Conservation (phyloP, 1,140 invertebrate genomes). For the Heliconius melpomene region DNA sequence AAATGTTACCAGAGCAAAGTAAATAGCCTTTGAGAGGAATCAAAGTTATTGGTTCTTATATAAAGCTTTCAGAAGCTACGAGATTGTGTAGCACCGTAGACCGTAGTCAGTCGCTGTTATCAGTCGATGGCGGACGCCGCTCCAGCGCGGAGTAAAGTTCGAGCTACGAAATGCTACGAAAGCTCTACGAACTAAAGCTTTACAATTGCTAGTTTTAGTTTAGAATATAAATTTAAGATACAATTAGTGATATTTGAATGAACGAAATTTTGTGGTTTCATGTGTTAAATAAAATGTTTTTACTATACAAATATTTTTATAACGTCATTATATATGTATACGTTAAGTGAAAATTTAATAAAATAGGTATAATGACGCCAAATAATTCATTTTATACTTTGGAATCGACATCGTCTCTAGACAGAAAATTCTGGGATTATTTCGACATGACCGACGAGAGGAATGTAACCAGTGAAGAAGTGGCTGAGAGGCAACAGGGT, state of each 20-base stretch:
- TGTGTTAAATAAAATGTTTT: not conserved
- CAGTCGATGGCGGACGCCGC: constrained; percentile 10
- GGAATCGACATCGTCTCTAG: constrained; percentile 31
- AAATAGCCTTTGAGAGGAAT: not conserved
- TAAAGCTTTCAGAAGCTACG: not conserved
- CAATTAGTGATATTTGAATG: not conserved
- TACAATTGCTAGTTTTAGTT: too few species aligned
- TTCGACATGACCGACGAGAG: constrained; percentile 43
- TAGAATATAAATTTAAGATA: not conserved
- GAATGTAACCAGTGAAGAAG: constrained; percentile 49
- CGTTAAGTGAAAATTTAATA: too few species aligned
- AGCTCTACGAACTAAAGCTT: not conserved
- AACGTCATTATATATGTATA: too few species aligned
- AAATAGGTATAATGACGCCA: not conserved
- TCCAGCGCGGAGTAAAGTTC: not conserved
- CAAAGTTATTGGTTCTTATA: not conserved
- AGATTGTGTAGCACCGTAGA: constrained; percentile 8
- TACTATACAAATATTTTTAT: not conserved
- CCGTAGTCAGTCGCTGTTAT: constrained; percentile 20
- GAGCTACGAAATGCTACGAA: constrained; percentile 10
- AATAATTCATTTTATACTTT: not conserved
- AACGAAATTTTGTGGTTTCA: not conserved
- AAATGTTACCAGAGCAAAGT: too few species aligned
- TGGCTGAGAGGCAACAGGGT: constrained; percentile 40
- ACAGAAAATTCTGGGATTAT: constrained; percentile 61